These are phyloP conservation scores for Aleiodes testaceus DNA, from an alignment of 2,888 invertebrate genomes.

Conservation along the genomic window DNA sequence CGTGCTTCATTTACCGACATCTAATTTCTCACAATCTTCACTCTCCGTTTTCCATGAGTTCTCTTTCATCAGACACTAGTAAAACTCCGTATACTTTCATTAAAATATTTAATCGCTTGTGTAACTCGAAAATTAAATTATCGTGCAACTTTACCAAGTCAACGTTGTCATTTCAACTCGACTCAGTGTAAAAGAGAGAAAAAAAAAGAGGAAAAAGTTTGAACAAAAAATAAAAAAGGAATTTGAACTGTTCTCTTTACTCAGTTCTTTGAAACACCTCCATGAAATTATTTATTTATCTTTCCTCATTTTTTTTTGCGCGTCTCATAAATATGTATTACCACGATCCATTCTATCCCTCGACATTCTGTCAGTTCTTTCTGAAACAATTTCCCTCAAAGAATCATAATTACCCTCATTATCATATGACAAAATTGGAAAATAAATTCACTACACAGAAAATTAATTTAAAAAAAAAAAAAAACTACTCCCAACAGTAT, in stretches of 20 bases:
- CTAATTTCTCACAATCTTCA: not conserved
- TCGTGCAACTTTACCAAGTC: conserved; percentile 29
- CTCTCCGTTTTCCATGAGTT: conserved; percentile 33
- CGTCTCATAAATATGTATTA: conserved; percentile 36
- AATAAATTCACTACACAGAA: not conserved
- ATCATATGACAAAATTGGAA: not conserved
- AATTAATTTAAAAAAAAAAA: not conserved
- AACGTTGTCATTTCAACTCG: not conserved
- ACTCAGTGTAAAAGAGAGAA: not conserved
- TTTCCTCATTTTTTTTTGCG: not conserved
- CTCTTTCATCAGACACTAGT: conserved; percentile 34
- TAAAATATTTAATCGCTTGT: conserved; percentile 55
- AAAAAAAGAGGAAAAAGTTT: no score
- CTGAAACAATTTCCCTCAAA: not conserved
- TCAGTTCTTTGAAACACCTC: conserved; percentile 26
- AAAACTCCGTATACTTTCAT: conserved; percentile 47
- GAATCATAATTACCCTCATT: conserved; percentile 4
- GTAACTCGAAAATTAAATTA: conserved; percentile 53
- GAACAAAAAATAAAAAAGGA: no score
- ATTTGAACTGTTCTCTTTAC: not conserved
- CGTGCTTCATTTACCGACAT: no score
- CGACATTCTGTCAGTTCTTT: not conserved
- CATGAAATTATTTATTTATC: not conserved
- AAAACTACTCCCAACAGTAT: not conserved
- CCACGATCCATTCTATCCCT: conserved; percentile 9